Base-by-base conservation (phyloP, 2,888 invertebrate species). In the Spisula subtruncata region DNA sequence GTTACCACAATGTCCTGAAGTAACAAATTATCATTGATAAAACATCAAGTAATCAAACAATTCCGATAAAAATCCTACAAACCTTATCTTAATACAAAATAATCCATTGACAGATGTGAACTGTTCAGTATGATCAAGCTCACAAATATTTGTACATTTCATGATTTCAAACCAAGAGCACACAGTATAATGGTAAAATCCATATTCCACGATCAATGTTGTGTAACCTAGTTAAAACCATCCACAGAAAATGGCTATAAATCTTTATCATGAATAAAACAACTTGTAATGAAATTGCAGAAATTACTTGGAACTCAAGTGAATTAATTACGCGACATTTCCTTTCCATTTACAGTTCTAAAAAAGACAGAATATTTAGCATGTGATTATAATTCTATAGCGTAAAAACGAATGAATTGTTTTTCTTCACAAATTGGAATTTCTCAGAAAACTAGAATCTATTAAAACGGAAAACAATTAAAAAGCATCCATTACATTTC, bases 71-170 rank as follows among this genome's bases (percentile, higher is more conserved):
- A 75, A 25, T 25, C 32, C 32, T 75, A 41, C 41, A 2, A 25
- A 32, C 75, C 75, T 75, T 75, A 75, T 35, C 75, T 75, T 75
- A 32, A 75, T 75, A 75, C 75, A 75, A 75, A 18, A 32, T 75
- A 35, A 35, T 35, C 75, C 35, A 75, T 75, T 35, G 75, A 75
- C 75, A 75, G 75, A 75, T 32, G 75, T 75, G 1, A 75, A 75
- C 32, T 75, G n/a, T 35, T 18, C 18, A 32, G 14, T 35, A 18
- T 75, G 32, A 18, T 35, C 75, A 75, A 18, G 10, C 4, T 4
- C 75, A 75, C 75, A 75, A 75, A 75, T 75, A 75, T 75, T 75
- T 75, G 75, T 25, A 32, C 75, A 75, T 32, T 75, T 75, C 29
- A 35, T 32, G 75, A 75, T 75, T 35, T 32, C 14, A 75, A 75